phyloP scores from a whole-genome alignment of 2,888 invertebrate genomes.

The Caenorhabditis macrosperma region DNA sequence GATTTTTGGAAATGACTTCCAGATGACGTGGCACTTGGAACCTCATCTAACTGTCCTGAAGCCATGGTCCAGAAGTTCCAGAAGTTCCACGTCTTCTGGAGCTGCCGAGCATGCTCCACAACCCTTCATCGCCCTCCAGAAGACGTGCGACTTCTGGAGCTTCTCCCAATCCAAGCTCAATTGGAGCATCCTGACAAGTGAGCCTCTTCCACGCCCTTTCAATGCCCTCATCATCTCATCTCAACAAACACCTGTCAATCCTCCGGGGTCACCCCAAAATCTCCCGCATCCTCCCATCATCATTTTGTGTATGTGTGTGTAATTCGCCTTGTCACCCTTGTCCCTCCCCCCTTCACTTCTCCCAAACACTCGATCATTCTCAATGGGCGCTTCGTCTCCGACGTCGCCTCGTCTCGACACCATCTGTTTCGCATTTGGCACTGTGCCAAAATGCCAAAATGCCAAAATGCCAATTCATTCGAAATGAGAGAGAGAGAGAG shows the following conservation, averaged over 20 bases:
- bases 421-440: constrained; percentile 53
- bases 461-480: constrained; percentile 18
- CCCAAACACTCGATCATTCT: constrained; percentile 8
- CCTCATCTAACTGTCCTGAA: no score
- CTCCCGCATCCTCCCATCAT: not conserved
- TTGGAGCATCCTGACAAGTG: no score
- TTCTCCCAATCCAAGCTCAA: no score
- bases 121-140: not conserved
- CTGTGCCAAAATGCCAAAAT: constrained; percentile 5
- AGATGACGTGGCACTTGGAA: no score
- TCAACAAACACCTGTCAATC: constrained; percentile 40
- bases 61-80: no score
- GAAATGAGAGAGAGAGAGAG: constrained; percentile 10
- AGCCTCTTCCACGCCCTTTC: no score
- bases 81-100: no score
- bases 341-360: not conserved
- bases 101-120: no score
- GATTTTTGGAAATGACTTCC: no score
- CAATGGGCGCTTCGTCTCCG: constrained; percentile 12
- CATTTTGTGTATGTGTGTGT: not conserved
- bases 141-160: no score
- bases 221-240: no score
- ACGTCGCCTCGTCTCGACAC: not conserved
- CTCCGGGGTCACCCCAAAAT: not conserved
- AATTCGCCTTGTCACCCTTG: not conserved